A percentile compares a stretch with the other conserved stretches of the same genome.
Evolutionary conservation across 2,113 vertebrate species (phyloP).

Genomic region (Oryzias melastigma): DNA sequence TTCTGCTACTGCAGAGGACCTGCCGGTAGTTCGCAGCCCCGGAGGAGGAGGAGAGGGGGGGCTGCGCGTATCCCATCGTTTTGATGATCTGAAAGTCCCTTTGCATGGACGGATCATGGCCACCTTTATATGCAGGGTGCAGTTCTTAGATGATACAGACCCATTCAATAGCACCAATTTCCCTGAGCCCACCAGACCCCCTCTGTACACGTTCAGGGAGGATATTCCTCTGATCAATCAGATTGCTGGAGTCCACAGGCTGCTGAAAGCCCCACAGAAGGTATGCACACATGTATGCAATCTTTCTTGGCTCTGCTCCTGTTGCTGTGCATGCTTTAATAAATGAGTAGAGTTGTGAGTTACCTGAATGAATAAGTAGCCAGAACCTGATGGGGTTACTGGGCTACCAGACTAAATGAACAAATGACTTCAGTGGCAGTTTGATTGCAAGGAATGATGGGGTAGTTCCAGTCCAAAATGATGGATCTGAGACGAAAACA

Average conservation of each 20-base stretch:
- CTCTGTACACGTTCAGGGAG: conserved; percentile 90
- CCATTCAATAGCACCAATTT: conserved; percentile 98
- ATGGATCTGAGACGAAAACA: background rate
- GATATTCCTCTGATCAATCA: conserved; percentile 92
- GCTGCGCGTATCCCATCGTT: conserved; percentile 52
- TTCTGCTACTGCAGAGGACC: conserved; percentile 57
- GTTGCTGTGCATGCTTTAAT: conserved; percentile 12
- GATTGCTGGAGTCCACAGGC: conserved; percentile 89
- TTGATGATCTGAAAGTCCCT: conserved; percentile 42
- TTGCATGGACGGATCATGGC: conserved; percentile 91
- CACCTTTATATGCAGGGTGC: conserved; percentile 90
- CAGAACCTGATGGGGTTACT: conserved; percentile 25
- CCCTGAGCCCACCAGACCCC: conserved; percentile 92
- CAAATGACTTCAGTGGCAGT: conserved; percentile 14
- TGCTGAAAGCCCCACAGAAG: conserved; percentile 93
- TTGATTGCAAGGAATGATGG: conserved; percentile 29
- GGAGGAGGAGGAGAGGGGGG: conserved; percentile 1
- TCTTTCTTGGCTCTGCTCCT: background rate
- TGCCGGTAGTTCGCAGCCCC: conserved; percentile 38
- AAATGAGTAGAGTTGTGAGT: conserved; percentile 1
- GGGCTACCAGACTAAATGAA: conserved; percentile 30
- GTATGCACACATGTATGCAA: conserved; percentile 63
- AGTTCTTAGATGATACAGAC: conserved; percentile 97
- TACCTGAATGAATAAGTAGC: conserved; percentile 43
- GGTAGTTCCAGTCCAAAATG: background rate